Evolutionary conservation across 2,113 vertebrate species (phyloP).

Genomic region (Oryzias curvinotus): DNA sequence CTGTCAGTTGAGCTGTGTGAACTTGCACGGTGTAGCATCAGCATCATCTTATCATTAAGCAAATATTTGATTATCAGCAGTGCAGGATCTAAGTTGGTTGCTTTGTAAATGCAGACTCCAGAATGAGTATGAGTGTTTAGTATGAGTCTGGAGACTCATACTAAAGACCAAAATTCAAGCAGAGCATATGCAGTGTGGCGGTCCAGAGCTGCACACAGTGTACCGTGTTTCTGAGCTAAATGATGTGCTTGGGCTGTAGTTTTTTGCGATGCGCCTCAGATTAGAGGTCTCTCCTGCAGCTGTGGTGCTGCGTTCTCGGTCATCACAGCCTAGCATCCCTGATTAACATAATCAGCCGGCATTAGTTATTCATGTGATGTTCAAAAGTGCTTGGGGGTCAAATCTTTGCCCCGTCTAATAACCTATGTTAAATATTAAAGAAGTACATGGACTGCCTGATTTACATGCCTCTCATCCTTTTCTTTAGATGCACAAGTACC

Average conservation of each 20-base stretch:
- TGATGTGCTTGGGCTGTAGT: conserved; percentile 59
- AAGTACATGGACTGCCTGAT: conserved; percentile 77
- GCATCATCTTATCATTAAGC: conserved; percentile 60
- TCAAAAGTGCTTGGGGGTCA: conserved; percentile 77
- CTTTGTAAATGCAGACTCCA: conserved; percentile 60
- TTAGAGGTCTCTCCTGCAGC: conserved; percentile 71
- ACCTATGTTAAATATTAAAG: conserved; percentile 85
- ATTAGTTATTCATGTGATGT: conserved; percentile 83
- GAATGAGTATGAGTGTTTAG: no score
- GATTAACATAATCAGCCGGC: conserved; percentile 81
- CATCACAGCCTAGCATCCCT: conserved; percentile 69
- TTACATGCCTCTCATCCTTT: conserved; percentile 77
- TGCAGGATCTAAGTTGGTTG: conserved; percentile 65
- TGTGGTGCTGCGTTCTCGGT: conserved; percentile 68
- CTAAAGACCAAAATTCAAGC: conserved; percentile 67
- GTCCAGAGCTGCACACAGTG: conserved; percentile 54
- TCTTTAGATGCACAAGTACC: conserved; percentile 62
- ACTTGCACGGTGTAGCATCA: conserved; percentile 40
- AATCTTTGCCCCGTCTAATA: conserved; percentile 81
- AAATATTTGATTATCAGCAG: conserved; percentile 73
- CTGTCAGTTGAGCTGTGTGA: conserved; percentile 37
- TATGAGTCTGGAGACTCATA: no score
- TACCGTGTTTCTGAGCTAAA: conserved; percentile 64
- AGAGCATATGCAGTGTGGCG: conserved; percentile 70
- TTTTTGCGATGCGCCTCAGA: conserved; percentile 68